Base-by-base conservation (phyloP, 2,113 vertebrate species). In the Cyprinodon tularosa region DNA sequence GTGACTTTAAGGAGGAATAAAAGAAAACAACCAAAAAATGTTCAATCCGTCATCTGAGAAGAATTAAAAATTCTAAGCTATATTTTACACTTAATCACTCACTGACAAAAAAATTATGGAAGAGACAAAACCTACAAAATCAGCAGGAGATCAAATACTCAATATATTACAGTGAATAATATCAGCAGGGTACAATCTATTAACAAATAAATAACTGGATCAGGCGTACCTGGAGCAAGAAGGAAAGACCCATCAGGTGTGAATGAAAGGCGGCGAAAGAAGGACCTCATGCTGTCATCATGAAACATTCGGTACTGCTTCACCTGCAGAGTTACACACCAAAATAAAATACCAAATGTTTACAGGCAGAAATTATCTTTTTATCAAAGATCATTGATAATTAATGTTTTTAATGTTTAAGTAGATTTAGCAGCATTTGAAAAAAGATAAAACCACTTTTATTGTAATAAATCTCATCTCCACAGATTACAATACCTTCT, bases 211-310 rank as follows among this genome's bases (percentile, higher is more conserved):
- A 40, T 47, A 3, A 4, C 22, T 20, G 17, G 1, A 22, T 12
- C 9, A 14, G 10, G 14, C 74, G 8, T 78, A 98, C 98, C 98
- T 89, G 98, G 98, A 1, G 94, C 93, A 9, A 99, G 94, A 45
- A 99, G 94, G 61, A 98, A 95, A 44, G 97, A 97, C 0, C 98
- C 98, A 4, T 99, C 98, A 1, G 97, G 95, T 38, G 97, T 98
- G 83, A 99, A 99, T 17, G 95, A 95, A 29, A 99, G 96, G 60
- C 98, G 94, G 4, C 98, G 96, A 77, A 99, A 99, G 75, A 99
- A 99, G 0, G 98, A 99, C 80, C 97, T 96, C 98, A 99, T 98
- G 78, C 98, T 96, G 93, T 99, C 98, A 2, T 99, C 98, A 0
- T 99, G 97, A 64, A 97, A 99, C 94, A 99, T 98, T 82, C 97